Base-by-base conservation (phyloP, 1,140 invertebrate species). In the Drosophila nannoptera region DNA sequence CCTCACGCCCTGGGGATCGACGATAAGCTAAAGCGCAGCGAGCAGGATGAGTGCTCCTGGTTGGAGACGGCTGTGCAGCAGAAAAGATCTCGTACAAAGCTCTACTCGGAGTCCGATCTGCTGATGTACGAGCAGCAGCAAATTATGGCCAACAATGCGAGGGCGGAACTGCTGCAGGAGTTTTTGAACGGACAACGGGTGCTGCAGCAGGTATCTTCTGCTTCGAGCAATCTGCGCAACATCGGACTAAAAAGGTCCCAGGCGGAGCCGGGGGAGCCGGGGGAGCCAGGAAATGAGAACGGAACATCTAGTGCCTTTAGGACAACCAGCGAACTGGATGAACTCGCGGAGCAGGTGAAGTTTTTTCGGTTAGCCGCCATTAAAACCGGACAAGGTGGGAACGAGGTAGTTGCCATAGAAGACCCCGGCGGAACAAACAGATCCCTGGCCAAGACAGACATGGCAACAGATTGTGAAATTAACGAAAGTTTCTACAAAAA, bases 401-500 rank as follows among this genome's bases (percentile, higher is more conserved):
- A 54, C 7, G 60, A 86, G 52, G 65, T 67, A 35, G 49, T 73
- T 4, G 73, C 87, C 2, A 88, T 89, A 31, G 87, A 83, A 52
- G 87, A 89, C 48, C 68, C 87, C 9, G 87, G 87, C 3, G 87
- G 87, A 52, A 83, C 78, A 55, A 9, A 14, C 4, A 40, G 11
- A 5, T 4, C n/a, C 8, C 5, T 45, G 11, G 7, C 16, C 5
- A 5, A 49, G 54, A 7, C 48, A 22, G 22, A 22, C 22, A 22
- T 22, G 32, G 48, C 7, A 46, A 5, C n/a, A n/a, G 53, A 62
- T 31, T 93, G 94, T 87, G 95, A 97, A 90, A 94, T 95, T 4
- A 94, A 96, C 87, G 96, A 97, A 90, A 95, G 94, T 8, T 97
- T 97, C 90, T 97, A 97, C 89, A 92, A 95, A 72, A 96, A 94